Evolutionary conservation across 2,113 vertebrate species (phyloP).

Genomic region (Motacilla alba): DNA sequence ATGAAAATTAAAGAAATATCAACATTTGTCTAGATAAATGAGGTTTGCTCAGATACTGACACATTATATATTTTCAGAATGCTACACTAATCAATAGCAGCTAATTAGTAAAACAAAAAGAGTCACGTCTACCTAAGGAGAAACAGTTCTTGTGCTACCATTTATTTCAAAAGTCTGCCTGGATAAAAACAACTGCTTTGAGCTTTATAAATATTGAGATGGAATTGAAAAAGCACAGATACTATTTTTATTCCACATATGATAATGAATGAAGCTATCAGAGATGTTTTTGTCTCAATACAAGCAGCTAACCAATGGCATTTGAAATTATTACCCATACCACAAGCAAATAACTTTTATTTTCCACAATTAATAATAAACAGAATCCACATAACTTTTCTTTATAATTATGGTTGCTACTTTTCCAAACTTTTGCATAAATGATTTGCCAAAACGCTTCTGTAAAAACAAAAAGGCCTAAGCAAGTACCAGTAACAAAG

Average conservation of each 20-base stretch:
- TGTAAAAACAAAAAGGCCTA: neutral
- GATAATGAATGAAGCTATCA: neutral
- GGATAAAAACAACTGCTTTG: neutral
- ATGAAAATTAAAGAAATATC: neutral
- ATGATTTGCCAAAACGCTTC: neutral
- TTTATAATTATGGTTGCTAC: neutral
- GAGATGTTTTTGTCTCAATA: neutral
- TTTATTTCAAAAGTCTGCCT: neutral
- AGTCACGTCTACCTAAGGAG: neutral
- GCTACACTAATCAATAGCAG: neutral
- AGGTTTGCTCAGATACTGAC: neutral
- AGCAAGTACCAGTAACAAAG: neutral
- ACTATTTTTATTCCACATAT: neutral
- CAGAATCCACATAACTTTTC: neutral
- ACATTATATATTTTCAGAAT: neutral
- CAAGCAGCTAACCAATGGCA: neutral
- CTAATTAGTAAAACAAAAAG: neutral
- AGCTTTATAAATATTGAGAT: neutral
- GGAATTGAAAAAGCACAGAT: neutral
- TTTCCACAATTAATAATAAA: neutral
- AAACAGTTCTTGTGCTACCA: neutral
- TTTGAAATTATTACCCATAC: neutral
- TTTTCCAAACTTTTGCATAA: neutral
- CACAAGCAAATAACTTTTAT: neutral
- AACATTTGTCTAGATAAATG: neutral